Conservation (phyloP, 2,113 vertebrate genomes). For the Chrysemys picta region DNA sequence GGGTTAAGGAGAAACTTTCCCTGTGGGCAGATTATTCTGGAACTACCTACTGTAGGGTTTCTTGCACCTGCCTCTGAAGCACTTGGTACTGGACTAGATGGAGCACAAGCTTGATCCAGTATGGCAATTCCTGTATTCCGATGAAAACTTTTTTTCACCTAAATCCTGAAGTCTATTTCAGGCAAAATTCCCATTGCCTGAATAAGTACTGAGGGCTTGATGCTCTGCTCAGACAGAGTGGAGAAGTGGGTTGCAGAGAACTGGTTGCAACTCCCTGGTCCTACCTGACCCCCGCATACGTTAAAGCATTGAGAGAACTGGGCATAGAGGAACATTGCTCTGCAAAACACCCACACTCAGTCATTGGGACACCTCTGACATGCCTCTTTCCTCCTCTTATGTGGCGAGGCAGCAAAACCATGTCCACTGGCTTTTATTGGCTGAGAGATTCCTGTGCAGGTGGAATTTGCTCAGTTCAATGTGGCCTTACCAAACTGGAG, state of each 20-base stretch:
- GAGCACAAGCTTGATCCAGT: neutral
- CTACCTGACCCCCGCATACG: neutral
- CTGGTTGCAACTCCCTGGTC: neutral
- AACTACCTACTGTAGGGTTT: neutral
- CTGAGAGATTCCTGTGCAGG: neutral
- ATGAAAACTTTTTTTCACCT: neutral
- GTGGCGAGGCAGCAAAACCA: neutral
- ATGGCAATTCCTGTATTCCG: neutral
- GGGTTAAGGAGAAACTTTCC: neutral
- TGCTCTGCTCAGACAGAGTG: neutral
- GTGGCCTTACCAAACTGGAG: neutral
- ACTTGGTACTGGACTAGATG: neutral
- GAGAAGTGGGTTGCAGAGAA: accelerated
- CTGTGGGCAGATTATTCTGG: neutral
- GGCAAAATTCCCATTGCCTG: neutral
- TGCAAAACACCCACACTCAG: neutral
- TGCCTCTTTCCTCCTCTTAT: neutral
- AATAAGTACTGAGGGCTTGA: neutral
- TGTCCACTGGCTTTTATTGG: neutral
- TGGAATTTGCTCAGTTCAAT: no score
- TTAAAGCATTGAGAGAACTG: neutral
- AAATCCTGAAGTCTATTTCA: neutral
- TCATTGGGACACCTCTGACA: neutral
- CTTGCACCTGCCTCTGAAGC: neutral
- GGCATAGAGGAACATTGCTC: neutral